A percentile compares a stretch with the other conserved stretches of the same genome.
These are phyloP conservation scores for Drosophila nr. perissopoda DNA, from an alignment of 2,888 invertebrate genomes.

Conservation along the genomic window DNA sequence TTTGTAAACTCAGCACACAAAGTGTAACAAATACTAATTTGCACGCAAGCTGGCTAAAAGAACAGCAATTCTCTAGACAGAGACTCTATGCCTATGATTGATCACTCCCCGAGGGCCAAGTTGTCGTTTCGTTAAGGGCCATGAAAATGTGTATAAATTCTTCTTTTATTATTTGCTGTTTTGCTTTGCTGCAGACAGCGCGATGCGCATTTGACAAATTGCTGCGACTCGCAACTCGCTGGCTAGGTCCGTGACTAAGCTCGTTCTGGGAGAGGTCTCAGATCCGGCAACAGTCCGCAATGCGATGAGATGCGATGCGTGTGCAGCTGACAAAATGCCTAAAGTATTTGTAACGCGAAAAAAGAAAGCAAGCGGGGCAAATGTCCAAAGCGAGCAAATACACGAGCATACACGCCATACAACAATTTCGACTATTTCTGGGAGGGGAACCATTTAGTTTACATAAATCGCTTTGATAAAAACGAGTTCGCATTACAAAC, in stretches of 20 bases:
- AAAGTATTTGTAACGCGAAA: conserved; percentile 67
- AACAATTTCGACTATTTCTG: conserved; percentile 77
- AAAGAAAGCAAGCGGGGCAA: conserved; percentile 52
- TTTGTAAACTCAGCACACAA: conserved; percentile 38
- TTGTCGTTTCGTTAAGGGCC: conserved; percentile 64
- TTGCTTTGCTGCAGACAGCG: conserved; percentile 37
- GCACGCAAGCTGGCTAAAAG: conserved; percentile 21
- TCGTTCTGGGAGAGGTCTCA: conserved; percentile 53
- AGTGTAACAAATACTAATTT: conserved; percentile 74
- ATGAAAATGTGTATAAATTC: conserved; percentile 71
- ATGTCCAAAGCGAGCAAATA: conserved; percentile 28
- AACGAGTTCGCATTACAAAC: conserved; percentile 68
- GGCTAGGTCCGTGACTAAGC: conserved; percentile 69
- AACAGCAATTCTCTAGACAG: conserved; percentile 17
- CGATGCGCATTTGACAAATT: conserved; percentile 73
- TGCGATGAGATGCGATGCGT: conserved; percentile 38
- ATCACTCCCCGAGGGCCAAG: conserved; percentile 76
- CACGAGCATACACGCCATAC: conserved; percentile 63
- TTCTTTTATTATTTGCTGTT: conserved; percentile 46
- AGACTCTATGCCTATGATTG: conserved; percentile 63
- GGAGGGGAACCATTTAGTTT: conserved; percentile 45
- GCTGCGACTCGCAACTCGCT: conserved; percentile 31
- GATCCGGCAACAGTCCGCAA: conserved; percentile 25
- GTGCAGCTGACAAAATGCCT: conserved; percentile 71
- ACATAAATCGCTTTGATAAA: conserved; percentile 46